Percentiles rank a stretch among this genome's conserved stretches.
phyloP scores from a whole-genome alignment of 1,140 invertebrate genomes.

The Heliconius hewitsoni region DNA sequence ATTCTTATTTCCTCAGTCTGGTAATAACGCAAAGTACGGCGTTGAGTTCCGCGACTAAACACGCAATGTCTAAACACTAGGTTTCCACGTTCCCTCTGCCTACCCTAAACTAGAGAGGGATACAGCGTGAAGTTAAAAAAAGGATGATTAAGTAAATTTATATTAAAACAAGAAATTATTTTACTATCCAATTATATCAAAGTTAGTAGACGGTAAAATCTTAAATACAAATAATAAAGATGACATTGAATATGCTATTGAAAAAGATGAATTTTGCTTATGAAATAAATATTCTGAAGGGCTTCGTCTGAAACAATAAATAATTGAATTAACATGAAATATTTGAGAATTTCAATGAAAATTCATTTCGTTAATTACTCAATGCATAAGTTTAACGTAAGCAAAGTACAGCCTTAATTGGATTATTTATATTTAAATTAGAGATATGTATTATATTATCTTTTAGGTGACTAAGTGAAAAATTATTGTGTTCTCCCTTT shows the following conservation, averaged over 20 bases:
- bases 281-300: background rate
- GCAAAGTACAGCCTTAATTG: slow-evolving; percentile 3
- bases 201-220: background rate
- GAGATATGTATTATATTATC: background rate
- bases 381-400: slow-evolving; percentile 11
- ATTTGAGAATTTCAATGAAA: slow-evolving; percentile 9
- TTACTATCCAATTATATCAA: background rate
- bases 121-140: too few species aligned
- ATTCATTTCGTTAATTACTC: slow-evolving; percentile 12
- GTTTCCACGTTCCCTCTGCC: too few species aligned
- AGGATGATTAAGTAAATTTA: background rate
- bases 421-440: slow-evolving; percentile 2
- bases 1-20: too few species aligned
- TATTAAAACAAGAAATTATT: background rate
- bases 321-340: slow-evolving; percentile 13
- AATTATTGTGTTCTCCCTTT: too few species aligned
- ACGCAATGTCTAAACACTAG: too few species aligned
- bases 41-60: too few species aligned
- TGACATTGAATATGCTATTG: slow-evolving; percentile 6
- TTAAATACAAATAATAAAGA: background rate
- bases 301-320: slow-evolving; percentile 14
- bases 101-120: too few species aligned
- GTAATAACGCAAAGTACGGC: too few species aligned
- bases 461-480: too few species aligned
- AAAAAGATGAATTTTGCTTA: background rate